phyloP scores from a whole-genome alignment of 2,888 invertebrate genomes.

The Rambutsinella grinnellia region DNA sequence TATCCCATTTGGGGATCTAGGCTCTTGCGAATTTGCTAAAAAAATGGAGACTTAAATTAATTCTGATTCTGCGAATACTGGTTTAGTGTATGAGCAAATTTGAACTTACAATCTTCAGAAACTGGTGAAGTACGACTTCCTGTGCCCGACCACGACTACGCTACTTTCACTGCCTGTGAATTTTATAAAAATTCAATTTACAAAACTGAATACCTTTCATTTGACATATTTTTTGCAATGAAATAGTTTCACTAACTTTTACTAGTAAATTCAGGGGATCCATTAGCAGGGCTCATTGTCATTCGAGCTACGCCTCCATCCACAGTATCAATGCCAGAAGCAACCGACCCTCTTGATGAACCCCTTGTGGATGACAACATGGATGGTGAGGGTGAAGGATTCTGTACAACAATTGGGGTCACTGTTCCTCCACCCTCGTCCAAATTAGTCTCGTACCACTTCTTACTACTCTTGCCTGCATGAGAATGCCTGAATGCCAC shows the following conservation, averaged over 20 bases:
- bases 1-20: background rate
- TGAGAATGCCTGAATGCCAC: constrained; percentile 35
- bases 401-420: constrained; percentile 12
- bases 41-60: background rate
- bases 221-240: background rate
- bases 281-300: constrained; percentile 66
- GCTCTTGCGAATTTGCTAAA: background rate
- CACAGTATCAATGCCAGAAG: constrained; percentile 43
- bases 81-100: background rate
- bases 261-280: constrained; percentile 35
- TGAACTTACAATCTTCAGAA: constrained; percentile 44
- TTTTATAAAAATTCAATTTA: constrained; percentile 1
- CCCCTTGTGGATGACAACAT: constrained; percentile 37
- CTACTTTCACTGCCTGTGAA: constrained; percentile 61
- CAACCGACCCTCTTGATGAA: constrained; percentile 38
- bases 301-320: constrained; percentile 30
- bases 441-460: constrained; percentile 56
- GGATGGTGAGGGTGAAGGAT: constrained; percentile 41
- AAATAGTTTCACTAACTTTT: constrained; percentile 25
- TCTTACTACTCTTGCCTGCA: constrained; percentile 23
- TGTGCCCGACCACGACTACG: constrained; percentile 45
- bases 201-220: background rate
- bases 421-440: constrained; percentile 38
- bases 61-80: background rate
- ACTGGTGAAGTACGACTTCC: constrained; percentile 69